Conservation (phyloP, 2,888 invertebrate genomes). For the Amaurobius ferox region DNA sequence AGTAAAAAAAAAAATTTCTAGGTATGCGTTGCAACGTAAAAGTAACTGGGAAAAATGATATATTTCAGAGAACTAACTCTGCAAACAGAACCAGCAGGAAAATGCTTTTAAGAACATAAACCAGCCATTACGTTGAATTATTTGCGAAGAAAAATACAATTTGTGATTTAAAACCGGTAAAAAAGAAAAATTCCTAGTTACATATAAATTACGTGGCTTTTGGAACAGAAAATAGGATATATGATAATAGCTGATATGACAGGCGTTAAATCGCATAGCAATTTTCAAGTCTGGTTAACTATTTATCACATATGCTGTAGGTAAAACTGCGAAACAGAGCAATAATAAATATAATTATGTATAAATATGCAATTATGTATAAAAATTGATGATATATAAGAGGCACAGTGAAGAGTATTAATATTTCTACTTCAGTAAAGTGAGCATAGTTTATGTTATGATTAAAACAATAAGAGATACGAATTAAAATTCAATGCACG, state of each 20-base stretch:
- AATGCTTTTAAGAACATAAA: neutral
- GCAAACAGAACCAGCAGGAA: no score
- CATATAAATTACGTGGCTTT: neutral
- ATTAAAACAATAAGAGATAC: no score
- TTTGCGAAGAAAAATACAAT: neutral
- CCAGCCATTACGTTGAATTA: neutral
- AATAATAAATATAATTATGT: no score
- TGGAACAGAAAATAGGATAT: neutral
- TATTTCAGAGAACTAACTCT: neutral
- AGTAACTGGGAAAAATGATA: neutral
- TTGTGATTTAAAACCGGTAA: neutral
- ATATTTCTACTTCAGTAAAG: no score
- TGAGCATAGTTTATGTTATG: no score
- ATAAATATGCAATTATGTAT: no score
- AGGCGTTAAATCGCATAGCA: neutral
- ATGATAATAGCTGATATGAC: neutral
- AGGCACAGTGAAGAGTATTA: no score
- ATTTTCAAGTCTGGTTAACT: no score
- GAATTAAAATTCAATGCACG: no score
- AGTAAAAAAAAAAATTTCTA: neutral
- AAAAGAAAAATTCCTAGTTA: neutral
- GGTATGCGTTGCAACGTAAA: neutral
- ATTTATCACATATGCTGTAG: no score
- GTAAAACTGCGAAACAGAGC: no score
- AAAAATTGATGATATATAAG: no score